phyloP scores from a whole-genome alignment of 2,888 invertebrate genomes.

The Endomychus coccineus region DNA sequence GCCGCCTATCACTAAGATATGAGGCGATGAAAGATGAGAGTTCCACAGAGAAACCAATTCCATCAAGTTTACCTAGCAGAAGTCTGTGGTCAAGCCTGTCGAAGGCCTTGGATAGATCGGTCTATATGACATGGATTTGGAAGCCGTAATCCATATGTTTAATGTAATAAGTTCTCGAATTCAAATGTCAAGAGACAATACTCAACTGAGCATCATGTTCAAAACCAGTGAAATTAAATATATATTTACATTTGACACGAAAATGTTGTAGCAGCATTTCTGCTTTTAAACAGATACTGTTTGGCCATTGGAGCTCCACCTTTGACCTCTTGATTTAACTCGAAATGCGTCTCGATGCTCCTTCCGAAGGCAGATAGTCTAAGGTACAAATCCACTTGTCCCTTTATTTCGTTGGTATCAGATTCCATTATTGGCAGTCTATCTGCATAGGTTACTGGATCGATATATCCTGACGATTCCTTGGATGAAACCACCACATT shows the following conservation, averaged over 20 bases:
- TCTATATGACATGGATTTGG: no score
- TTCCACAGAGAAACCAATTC: no score
- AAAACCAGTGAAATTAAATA: not conserved
- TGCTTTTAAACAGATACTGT: conserved; percentile 32
- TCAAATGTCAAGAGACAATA: no score
- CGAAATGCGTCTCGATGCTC: conserved; percentile 32
- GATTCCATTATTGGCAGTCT: conserved; percentile 39
- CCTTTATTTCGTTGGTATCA: conserved; percentile 45
- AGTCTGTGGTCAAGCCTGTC: no score
- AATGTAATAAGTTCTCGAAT: no score
- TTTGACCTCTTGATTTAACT: conserved; percentile 19
- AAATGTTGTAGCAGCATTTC: conserved; percentile 31
- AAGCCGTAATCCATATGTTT: no score
- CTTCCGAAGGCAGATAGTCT: conserved; percentile 48
- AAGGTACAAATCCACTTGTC: conserved; percentile 45
- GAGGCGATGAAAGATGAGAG: no score
- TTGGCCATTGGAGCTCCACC: conserved; percentile 16
- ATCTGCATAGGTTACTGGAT: conserved; percentile 38
- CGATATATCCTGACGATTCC: conserved; percentile 30
- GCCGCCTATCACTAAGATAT: no score
- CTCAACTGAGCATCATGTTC: no score
- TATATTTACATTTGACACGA: conserved; percentile 30
- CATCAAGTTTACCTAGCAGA: no score
- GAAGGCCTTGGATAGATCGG: no score
- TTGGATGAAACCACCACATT: conserved; percentile 45